These are phyloP conservation scores for Dreissena rostriformis DNA, from an alignment of 1,140 invertebrate genomes.

Conservation along the genomic window DNA sequence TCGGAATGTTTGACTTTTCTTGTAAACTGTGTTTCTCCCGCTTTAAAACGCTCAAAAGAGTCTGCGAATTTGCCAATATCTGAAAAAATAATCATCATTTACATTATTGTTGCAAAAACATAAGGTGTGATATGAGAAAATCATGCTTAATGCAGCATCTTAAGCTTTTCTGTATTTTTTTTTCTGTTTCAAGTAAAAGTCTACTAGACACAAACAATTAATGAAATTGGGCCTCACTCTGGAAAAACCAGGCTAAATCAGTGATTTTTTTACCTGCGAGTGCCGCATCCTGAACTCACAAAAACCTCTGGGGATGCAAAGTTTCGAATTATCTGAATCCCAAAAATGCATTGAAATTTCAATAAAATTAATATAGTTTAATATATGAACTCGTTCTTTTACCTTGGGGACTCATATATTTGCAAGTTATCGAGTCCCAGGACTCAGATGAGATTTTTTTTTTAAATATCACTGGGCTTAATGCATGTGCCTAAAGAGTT, in stretches of 20 bases:
- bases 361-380: too few species aligned
- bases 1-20: conserved; percentile 64
- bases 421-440: too few species aligned
- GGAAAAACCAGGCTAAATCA: neutral
- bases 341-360: too few species aligned
- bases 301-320: too few species aligned
- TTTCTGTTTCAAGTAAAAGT: neutral
- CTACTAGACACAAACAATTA: neutral
- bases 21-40: conserved; percentile 75
- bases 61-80: conserved; percentile 82
- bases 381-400: too few species aligned
- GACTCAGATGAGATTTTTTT: too few species aligned
- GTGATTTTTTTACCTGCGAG: neutral
- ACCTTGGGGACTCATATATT: too few species aligned
- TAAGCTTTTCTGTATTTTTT: neutral
- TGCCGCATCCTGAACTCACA: too few species aligned
- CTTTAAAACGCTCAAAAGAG: conserved; percentile 80
- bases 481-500: too few species aligned
- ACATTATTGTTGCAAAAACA: neutral
- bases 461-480: too few species aligned
- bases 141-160: neutral
- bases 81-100: conserved; percentile 58
- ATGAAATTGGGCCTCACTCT: neutral
- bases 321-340: too few species aligned
- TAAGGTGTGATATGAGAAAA: neutral